A percentile compares a stretch with the other conserved stretches of the same genome.
These are phyloP conservation scores for Harlomillsia oculata DNA, from an alignment of 1,140 invertebrate species.

Conservation along the genomic window DNA sequence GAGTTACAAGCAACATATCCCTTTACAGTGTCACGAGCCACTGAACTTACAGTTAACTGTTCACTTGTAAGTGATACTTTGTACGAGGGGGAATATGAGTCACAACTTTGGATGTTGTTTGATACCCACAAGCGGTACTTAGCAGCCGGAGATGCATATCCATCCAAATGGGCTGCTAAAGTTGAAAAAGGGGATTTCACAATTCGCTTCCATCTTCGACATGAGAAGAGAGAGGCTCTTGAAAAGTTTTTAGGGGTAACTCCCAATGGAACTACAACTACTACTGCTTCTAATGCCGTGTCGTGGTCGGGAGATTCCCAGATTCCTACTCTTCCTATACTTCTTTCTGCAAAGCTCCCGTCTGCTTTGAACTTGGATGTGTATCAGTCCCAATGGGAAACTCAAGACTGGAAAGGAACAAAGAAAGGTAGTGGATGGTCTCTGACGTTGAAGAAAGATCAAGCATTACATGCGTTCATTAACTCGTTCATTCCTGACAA, in stretches of 20 bases:
- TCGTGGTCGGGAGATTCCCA: constrained; percentile 18
- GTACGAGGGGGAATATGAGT: constrained; percentile 90
- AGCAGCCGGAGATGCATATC: constrained; percentile 77
- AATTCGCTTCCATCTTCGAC: constrained; percentile 72
- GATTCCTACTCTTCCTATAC: constrained; percentile 49
- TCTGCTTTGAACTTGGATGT: constrained; percentile 62
- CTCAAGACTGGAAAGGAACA: constrained; percentile 22
- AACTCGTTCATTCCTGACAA: constrained; percentile 63
- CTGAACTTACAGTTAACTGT: constrained; percentile 68
- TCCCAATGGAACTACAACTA: background rate
- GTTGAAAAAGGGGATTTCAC: constrained; percentile 93
- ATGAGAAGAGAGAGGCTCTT: constrained; percentile 76
- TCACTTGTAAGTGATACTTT: constrained; percentile 68
- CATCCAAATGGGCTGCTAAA: constrained; percentile 72
- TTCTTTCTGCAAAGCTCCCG: constrained; percentile 65
- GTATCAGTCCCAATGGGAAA: constrained; percentile 44
- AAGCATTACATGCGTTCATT: constrained; percentile 62
- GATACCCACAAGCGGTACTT: constrained; percentile 83
- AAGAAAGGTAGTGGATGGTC: constrained; percentile 38
- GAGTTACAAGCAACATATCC: constrained; percentile 76
- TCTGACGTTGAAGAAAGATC: constrained; percentile 51
- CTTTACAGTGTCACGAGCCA: constrained; percentile 68
- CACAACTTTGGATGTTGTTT: constrained; percentile 92
- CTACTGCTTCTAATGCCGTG: background rate
- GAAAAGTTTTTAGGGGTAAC: constrained; percentile 63